Base-by-base conservation (phyloP, 2,113 vertebrate genomes). In the Heliornis fulica region DNA sequence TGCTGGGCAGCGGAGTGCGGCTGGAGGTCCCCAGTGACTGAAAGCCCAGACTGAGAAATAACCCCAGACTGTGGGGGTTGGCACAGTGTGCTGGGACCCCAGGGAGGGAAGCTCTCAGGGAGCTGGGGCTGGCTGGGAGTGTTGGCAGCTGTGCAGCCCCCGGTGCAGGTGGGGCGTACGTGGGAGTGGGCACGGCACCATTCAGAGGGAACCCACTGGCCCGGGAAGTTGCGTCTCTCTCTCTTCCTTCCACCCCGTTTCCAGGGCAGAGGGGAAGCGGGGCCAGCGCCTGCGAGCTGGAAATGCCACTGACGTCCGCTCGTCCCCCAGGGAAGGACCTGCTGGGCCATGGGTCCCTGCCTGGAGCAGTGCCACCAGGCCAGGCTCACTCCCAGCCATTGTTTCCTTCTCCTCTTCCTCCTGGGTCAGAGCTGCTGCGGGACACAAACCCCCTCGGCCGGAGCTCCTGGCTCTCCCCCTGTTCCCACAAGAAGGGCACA, bases 201-300 rank as follows among this genome's bases (percentile, higher is more conserved):
- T 17, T 51, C 57, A 4, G 13, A 78, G 80, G 64, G 59, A 68
- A 34, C 63, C 4, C 1, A 17, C 69, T 59, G 93, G 9, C 57
- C 57, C 5, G 1, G 69, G 75, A 83, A 66, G 13, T 8, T 72
- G 57, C 4, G 31, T 82, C 23, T 94, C 78, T 82, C 23, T 94
- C 78, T 87, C 85, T 96, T 96, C 92, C 95, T 95, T 94, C 95
- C 96, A 75, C 69, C 53, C 32, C 4, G 0, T 79, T 91, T 91
- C 78, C 85, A 91, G 90, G 82, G 94, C 90, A 93, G 61, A 83
- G 70, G 59, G 95, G 81, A 91, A 94, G 81, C 1, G 2, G 53
- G 50, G 63, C 66, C 78, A 2, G 61, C 7, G 82, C 38, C 61
- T 88, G 82, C 0, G 9, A 93, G 68, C 64, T 95, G 89, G 83